Base-by-base conservation (phyloP, 2,113 vertebrate species). In the Ammodytes dubius region DNA sequence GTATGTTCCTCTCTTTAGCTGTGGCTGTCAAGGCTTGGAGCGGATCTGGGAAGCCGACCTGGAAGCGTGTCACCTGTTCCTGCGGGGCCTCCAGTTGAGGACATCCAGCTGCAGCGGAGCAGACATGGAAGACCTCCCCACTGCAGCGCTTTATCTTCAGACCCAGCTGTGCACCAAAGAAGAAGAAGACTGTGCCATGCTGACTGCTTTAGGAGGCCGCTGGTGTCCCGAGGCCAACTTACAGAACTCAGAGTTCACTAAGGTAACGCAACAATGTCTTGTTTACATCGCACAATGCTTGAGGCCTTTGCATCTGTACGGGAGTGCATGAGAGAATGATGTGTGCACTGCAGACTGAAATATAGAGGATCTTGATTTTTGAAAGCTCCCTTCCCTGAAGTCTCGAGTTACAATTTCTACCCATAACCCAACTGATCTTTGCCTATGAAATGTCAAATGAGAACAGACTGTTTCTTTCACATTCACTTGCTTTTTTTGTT, bases 21-120 rank as follows among this genome's bases (percentile, higher is more conserved):
- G 93, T 1, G 66, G 93, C 77, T 96, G 94, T 84, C 94, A 95
- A 0, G 93, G 95, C 75, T 88, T 97, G 85, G 94, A 95, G 73
- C 95, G 92, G 87, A 95, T 98, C 84, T 98, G 96, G 95, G 96
- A 96, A 86, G 96, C 96, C 3, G 97, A 98, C 91, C 90, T 97
- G 90, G 96, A 99, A 91, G 94, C 96, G 2, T 98, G 97, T 88
- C 96, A 92, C 89, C 86, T 98, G 57, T 94, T 97, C 78, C 73
- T 97, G 56, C 95, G 86, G 79, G 94, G 93, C 13, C 93, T 96
- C 81, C 94, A 96, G 83, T 87, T 96, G 79, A 94, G 93, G 68
- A 94, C 95, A 4, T 67, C 75, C 47, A 91, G 88, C 87, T 85
- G 87, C 89, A 85, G 82, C 35, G 92, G 50, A 70, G 91, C 75